phyloP scores from a whole-genome alignment of 2,888 invertebrate species.

The Phymatocera aterrima region DNA sequence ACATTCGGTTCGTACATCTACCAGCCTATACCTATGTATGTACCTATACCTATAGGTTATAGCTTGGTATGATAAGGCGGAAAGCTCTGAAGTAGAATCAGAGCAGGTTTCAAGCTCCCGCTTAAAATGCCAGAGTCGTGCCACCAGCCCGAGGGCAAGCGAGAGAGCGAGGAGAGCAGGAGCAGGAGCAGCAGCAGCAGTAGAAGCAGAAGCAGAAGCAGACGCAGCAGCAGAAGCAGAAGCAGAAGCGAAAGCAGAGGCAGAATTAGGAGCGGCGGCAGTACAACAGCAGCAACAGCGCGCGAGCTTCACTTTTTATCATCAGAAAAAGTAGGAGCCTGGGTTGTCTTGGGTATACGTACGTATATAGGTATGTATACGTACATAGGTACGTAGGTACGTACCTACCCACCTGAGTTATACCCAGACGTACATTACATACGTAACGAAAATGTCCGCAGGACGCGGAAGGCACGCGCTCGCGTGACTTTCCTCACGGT shows the following conservation, averaged over 20 bases:
- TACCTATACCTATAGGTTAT: not conserved
- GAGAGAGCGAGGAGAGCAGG: conserved; percentile 10
- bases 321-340: conserved; percentile 24
- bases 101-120: conserved; percentile 26
- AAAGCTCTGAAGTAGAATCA: conserved; percentile 29
- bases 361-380: not conserved
- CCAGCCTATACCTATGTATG: not conserved
- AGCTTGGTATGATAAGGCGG: not conserved
- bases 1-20: not conserved
- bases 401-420: not conserved
- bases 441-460: not conserved
- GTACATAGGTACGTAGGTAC: not conserved
- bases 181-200: too few relatives aligned
- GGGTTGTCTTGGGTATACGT: conserved; percentile 2
- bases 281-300: too few relatives aligned
- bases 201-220: too few relatives aligned
- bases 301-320: conserved; percentile 35
- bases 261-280: too few relatives aligned
- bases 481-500: not conserved
- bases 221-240: too few relatives aligned
- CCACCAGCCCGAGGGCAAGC: conserved; percentile 14
- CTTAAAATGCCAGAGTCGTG: conserved; percentile 38
- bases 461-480: not conserved
- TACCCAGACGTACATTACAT: not conserved
- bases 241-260: too few relatives aligned